phyloP scores from a whole-genome alignment of 2,113 vertebrate genomes.

The Pseudopipra pipra region DNA sequence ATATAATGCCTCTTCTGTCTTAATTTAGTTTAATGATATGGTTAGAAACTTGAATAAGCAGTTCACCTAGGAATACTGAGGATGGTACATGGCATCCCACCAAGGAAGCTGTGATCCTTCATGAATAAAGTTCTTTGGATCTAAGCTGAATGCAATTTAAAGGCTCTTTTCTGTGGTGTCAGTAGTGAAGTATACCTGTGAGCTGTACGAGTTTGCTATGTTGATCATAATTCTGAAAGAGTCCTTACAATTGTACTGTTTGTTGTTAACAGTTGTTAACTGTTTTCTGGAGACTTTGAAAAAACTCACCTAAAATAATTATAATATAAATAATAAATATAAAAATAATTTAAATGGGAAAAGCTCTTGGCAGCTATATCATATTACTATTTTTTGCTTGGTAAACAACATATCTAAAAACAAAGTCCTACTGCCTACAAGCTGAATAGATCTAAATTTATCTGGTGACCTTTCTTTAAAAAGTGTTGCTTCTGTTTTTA shows the following conservation, averaged over 20 bases:
- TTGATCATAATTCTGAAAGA: background rate
- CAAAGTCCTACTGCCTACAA: background rate
- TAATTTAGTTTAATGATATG: background rate
- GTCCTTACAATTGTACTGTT: background rate
- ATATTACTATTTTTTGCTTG: background rate
- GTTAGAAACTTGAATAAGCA: slow-evolving; percentile 13
- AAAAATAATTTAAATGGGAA: background rate
- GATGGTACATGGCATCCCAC: background rate
- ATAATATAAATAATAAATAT: background rate
- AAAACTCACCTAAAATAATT: background rate
- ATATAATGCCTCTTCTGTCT: background rate
- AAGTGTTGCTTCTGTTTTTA: background rate
- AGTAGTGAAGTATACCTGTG: background rate
- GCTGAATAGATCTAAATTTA: slow-evolving; percentile 31
- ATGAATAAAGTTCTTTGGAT: background rate
- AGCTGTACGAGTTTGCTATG: background rate
- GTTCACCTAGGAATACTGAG: background rate
- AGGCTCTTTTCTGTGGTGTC: background rate
- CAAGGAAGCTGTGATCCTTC: background rate
- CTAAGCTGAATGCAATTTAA: background rate
- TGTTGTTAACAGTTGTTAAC: background rate
- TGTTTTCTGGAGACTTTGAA: background rate
- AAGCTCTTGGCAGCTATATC: background rate
- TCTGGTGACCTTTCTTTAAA: slow-evolving; percentile 20
- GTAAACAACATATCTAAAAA: background rate